These are phyloP conservation scores for Carterocephalus palaemon DNA, from an alignment of 2,888 invertebrate species.

Conservation along the genomic window DNA sequence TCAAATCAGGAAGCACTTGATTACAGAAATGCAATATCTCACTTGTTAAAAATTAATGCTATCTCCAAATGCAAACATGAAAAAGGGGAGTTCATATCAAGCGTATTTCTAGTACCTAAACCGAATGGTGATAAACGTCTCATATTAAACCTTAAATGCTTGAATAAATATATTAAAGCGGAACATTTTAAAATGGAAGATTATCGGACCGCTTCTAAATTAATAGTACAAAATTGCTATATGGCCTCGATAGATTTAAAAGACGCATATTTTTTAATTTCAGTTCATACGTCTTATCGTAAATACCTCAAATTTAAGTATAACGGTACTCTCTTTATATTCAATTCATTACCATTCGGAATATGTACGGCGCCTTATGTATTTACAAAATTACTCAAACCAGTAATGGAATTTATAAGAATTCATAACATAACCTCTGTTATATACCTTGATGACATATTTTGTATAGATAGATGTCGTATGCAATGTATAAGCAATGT, in stretches of 20 bases:
- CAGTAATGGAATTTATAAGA: constrained; percentile 20
- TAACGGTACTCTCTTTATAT: constrained; percentile 25
- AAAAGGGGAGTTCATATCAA: constrained; percentile 20
- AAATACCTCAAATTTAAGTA: constrained; percentile 29
- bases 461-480: constrained; percentile 3
- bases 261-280: constrained; percentile 28
- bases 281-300: constrained; percentile 13
- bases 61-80: constrained; percentile 11
- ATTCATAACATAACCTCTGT: not conserved
- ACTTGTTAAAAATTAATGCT: constrained; percentile 11
- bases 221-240: constrained; percentile 17
- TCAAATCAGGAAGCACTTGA: not conserved
- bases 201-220: constrained; percentile 26
- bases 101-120: constrained; percentile 24
- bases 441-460: constrained; percentile 13
- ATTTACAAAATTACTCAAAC: constrained; percentile 32
- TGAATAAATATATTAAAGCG: constrained; percentile 27
- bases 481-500: constrained; percentile 1
- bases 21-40: not conserved
- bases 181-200: constrained; percentile 32
- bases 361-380: constrained; percentile 28
- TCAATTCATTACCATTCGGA: constrained; percentile 30
- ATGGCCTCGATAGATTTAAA: constrained; percentile 26
- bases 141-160: constrained; percentile 27
- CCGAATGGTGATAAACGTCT: constrained; percentile 26